phyloP scores from a whole-genome alignment of 2,888 invertebrate species.

The Andrena dorsata region DNA sequence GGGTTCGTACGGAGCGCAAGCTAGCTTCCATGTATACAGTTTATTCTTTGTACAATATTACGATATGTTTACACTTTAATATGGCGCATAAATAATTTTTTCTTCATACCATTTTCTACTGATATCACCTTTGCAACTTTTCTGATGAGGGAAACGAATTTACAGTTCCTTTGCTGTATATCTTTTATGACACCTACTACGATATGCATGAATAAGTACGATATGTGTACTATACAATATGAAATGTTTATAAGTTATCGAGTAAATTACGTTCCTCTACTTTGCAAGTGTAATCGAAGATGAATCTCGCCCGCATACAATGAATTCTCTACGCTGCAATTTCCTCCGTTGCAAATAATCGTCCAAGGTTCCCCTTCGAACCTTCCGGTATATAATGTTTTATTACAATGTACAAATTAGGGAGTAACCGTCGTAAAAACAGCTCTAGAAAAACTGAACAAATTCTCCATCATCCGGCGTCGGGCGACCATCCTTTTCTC shows the following conservation, averaged over 20 bases:
- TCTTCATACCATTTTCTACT: slow-evolving; percentile 45
- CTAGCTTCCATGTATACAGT: slow-evolving; percentile 53
- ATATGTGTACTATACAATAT: slow-evolving; percentile 63
- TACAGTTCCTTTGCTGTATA: slow-evolving; percentile 51
- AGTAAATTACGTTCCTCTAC: slow-evolving; percentile 49
- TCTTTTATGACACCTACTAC: slow-evolving; percentile 42
- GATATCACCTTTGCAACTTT: slow-evolving; percentile 47
- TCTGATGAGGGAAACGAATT: slow-evolving; percentile 56
- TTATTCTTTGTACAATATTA: slow-evolving; percentile 71
- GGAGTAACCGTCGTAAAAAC: slow-evolving; percentile 30
- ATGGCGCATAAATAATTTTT: slow-evolving; percentile 65
- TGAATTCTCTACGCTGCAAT: slow-evolving; percentile 20
- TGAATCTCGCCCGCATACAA: slow-evolving; percentile 15
- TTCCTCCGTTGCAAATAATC: slow-evolving; percentile 30
- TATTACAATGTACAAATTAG: slow-evolving; percentile 46
- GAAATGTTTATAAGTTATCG: slow-evolving; percentile 43
- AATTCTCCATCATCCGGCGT: background rate
- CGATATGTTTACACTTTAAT: slow-evolving; percentile 66
- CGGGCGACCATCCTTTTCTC: background rate
- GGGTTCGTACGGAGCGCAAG: background rate
- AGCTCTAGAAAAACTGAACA: slow-evolving; percentile 11
- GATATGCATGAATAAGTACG: slow-evolving; percentile 65
- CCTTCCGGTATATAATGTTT: slow-evolving; percentile 12
- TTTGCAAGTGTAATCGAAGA: slow-evolving; percentile 20
- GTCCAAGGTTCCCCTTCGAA: slow-evolving; percentile 6